Conservation (phyloP, 2,888 invertebrate species). For the Stramonita haemastoma region DNA sequence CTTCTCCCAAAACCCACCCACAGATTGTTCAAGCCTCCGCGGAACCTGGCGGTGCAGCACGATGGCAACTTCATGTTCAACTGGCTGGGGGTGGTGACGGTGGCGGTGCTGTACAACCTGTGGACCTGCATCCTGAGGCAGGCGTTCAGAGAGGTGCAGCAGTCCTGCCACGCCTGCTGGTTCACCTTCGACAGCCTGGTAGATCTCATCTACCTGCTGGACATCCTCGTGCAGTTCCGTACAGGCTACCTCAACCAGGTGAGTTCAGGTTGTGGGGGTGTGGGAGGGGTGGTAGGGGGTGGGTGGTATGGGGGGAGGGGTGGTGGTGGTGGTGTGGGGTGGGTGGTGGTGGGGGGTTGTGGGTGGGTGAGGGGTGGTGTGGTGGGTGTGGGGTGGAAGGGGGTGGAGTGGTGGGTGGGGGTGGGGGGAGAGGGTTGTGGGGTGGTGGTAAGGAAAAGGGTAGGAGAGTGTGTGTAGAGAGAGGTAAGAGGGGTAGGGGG, state of each 20-base stretch:
- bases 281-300: neutral
- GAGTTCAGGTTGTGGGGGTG: neutral
- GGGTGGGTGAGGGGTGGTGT: neutral
- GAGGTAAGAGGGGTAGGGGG: too few relatives aligned
- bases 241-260: slow-evolving; percentile 92
- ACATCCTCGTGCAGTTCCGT: slow-evolving; percentile 92
- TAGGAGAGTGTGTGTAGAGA: neutral
- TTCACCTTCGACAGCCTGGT: slow-evolving; percentile 85
- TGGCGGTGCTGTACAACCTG: slow-evolving; percentile 94
- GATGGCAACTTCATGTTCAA: slow-evolving; percentile 97
- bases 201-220: slow-evolving; percentile 91
- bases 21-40: slow-evolving; percentile 34
- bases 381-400: neutral
- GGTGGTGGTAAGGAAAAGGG: neutral
- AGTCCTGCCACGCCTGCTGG: slow-evolving; percentile 67
- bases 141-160: slow-evolving; percentile 92
- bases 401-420: too few relatives aligned
- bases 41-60: slow-evolving; percentile 86
- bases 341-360: slow-evolving; percentile 10
- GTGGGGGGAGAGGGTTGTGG: too few relatives aligned
- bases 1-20: neutral
- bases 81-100: slow-evolving; percentile 93
- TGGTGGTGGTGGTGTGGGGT: neutral
- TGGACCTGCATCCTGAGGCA: slow-evolving; percentile 97
- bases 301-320: neutral